phyloP scores from a whole-genome alignment of 2,797 vertebrate genomes.

The Microcaecilia unicolor region DNA sequence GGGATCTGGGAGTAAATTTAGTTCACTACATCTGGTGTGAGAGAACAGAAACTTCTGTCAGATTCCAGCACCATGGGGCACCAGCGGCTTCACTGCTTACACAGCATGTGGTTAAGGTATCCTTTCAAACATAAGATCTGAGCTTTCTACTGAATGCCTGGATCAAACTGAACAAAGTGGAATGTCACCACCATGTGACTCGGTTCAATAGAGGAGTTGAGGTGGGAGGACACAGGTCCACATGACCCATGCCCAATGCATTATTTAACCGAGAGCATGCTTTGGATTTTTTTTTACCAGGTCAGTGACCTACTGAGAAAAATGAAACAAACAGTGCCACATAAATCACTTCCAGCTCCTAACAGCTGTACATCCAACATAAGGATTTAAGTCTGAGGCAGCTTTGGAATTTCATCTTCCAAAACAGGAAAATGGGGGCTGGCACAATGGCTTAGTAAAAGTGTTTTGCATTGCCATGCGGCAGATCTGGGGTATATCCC shows the following conservation, averaged over 20 bases:
- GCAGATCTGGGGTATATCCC: too few species aligned
- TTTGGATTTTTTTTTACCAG: slow-evolving; percentile 42
- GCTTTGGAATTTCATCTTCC: too few species aligned
- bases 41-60: slow-evolving; percentile 58
- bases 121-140: slow-evolving; percentile 59
- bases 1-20: slow-evolving; percentile 69
- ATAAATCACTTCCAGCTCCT: too few species aligned
- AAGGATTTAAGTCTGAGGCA: too few species aligned
- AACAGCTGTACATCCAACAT: too few species aligned
- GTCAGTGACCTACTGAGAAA: slow-evolving; percentile 9
- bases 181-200: slow-evolving; percentile 66
- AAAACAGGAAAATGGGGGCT: too few species aligned
- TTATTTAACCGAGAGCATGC: slow-evolving; percentile 33
- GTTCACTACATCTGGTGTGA: slow-evolving; percentile 62
- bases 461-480: too few species aligned
- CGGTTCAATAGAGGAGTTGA: slow-evolving; percentile 77
- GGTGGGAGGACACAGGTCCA: slow-evolving; percentile 58
- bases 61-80: slow-evolving; percentile 36
- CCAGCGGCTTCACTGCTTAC: slow-evolving; percentile 63
- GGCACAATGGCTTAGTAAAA: too few species aligned
- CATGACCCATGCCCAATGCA: slow-evolving; percentile 39
- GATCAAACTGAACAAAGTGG: slow-evolving; percentile 67
- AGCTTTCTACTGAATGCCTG: slow-evolving; percentile 56
- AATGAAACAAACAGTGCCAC: too few species aligned
- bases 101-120: slow-evolving; percentile 60